phyloP scores from a whole-genome alignment of 2,888 invertebrate genomes.

The Drosophila borborema region DNA sequence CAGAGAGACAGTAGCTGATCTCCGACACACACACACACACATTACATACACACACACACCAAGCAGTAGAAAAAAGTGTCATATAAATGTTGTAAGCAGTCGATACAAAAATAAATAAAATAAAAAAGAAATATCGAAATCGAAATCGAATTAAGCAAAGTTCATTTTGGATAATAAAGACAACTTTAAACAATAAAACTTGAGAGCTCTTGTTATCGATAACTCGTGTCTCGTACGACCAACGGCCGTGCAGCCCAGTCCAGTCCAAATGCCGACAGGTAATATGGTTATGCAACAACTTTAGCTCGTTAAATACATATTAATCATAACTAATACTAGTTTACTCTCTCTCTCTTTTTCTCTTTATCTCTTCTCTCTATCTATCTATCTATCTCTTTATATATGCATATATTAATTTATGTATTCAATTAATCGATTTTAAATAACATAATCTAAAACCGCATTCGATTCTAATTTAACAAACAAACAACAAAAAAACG shows the following conservation, averaged over 20 bases:
- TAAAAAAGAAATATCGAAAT: background rate
- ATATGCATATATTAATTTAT: constrained; percentile 11
- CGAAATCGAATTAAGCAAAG: constrained; percentile 46
- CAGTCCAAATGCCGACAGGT: constrained; percentile 50
- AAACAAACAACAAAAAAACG: background rate
- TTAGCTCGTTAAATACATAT: constrained; percentile 36
- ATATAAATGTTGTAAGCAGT: constrained; percentile 68
- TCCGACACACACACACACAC: constrained; percentile 17
- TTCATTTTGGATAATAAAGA: constrained; percentile 74
- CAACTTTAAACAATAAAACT: constrained; percentile 49
- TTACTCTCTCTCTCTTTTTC: constrained; percentile 4
- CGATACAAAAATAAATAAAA: constrained; percentile 5
- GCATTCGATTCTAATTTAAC: constrained; percentile 36
- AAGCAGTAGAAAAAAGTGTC: constrained; percentile 34
- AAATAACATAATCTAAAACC: constrained; percentile 7
- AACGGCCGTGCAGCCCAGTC: constrained; percentile 35
- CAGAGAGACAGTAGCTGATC: constrained; percentile 9
- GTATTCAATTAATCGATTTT: constrained; percentile 34
- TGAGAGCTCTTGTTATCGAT: constrained; percentile 28
- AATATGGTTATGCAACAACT: constrained; percentile 58
- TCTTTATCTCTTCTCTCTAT: background rate
- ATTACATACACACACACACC: constrained; percentile 13
- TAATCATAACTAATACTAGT: constrained; percentile 17
- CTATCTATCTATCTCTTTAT: background rate
- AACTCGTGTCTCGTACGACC: constrained; percentile 11